Base-by-base conservation (phyloP, 2,797 vertebrate species). In the Coilia nasus region DNA sequence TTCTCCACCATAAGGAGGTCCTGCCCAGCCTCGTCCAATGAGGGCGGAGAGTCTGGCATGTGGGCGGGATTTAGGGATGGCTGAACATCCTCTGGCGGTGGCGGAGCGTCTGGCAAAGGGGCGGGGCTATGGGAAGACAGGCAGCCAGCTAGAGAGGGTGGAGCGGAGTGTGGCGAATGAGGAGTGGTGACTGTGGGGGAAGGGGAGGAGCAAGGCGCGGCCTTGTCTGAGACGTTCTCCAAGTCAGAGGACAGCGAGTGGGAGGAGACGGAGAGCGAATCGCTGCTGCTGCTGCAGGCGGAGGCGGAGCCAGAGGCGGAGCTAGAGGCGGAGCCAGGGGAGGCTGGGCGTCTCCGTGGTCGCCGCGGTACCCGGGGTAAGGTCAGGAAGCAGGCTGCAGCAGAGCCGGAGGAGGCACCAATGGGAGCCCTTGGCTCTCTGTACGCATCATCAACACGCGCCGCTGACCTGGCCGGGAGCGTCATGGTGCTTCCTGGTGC, bases 1-100 rank as follows among this genome's bases (percentile, higher is more conserved):
- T 99, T 99, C 9, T 96, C 94, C 86, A 98, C 93, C 98, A 99
- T 99, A 87, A 75, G 28, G 28, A 75, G 11, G 31, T 75, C 67
- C 28, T 17, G 23, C 67, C 31, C 28, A 6, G 15, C 67, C 1
- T 19, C 12, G 14, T 41, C 67, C 67, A 41, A 35, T 41, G 28
- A 15, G 31, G 28, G 31, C 14, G 3, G 31, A 75, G 31, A 6
- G 28, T 41, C 67, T 5, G 15, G 28, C 28, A 6, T 28, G 5
- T 19, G 57, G 17, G 57, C 19, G 57, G 57, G 57, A 21, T 5
- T 59, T 19, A 15, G 14, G 28, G 67, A 75, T 7, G 6, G 17
- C 12, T 54, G 50, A 54, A 9, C 50, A 14, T 10, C 50, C 9
- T 54, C 50, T 10, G 7, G 2, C 9, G 7, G 14, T 9, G 3